Evolutionary conservation across 2,113 vertebrate genomes (phyloP).

Genomic region (Maylandia zebra): DNA sequence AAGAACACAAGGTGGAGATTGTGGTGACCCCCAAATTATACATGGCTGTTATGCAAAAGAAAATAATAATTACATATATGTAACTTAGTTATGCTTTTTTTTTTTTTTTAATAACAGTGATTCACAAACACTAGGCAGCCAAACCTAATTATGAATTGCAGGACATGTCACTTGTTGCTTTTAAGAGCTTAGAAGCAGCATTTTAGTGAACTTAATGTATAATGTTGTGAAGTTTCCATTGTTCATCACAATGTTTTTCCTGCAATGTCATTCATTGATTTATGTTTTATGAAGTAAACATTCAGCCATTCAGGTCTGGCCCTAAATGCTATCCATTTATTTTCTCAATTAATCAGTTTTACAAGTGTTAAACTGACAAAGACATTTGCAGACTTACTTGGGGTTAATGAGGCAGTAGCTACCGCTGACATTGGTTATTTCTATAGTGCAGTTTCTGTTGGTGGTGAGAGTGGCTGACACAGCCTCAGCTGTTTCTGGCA

Average conservation of each 20-base stretch:
- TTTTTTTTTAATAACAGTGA: neutral
- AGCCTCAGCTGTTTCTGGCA: slow-evolving; percentile 61
- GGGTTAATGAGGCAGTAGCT: slow-evolving; percentile 66
- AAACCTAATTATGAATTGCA: neutral
- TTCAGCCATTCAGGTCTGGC: neutral
- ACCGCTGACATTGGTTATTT: slow-evolving; percentile 58
- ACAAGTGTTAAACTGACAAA: neutral
- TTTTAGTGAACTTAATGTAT: neutral
- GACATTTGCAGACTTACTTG: slow-evolving; percentile 49
- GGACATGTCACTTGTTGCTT: neutral
- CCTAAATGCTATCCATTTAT: neutral
- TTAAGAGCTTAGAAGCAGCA: neutral
- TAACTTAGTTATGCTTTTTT: neutral
- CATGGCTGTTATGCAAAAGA: neutral
- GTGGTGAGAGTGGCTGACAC: slow-evolving; percentile 65
- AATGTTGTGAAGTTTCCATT: neutral
- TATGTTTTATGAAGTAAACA: neutral
- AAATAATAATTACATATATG: neutral
- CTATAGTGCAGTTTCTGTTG: slow-evolving; percentile 68
- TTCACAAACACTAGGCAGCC: neutral
- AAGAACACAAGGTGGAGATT: neutral
- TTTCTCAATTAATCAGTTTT: neutral
- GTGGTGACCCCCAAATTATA: neutral
- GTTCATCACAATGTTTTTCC: neutral
- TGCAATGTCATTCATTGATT: neutral